Evolutionary conservation across 2,888 invertebrate species (phyloP), one percentile per base, ranked within the genome.

Genomic region (Drosophila dives): DNA sequence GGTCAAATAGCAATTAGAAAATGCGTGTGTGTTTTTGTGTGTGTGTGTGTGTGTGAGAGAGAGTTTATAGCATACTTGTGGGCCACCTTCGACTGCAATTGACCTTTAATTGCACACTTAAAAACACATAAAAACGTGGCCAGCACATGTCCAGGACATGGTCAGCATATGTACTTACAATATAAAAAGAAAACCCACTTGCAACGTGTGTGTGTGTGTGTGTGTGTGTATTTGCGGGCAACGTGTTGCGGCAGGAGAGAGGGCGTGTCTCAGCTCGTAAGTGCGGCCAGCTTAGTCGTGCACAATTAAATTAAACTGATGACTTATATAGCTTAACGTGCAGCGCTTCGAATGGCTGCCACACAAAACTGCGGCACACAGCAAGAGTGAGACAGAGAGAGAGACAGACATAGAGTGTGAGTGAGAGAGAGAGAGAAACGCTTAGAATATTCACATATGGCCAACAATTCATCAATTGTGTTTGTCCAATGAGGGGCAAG

Each of bases 41-140:
- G 11, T 40, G 23, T 45, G 29, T 51, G 38, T 38, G 55, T 54
- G 50, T 63, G 53, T 51, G 56, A 15, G 48, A 45, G 38, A 33
- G 17, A 73, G 68, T 66, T 81, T 77, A 78, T 78, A 81, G 81
- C 79, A 67, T 64, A 81, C 79, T 79, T 81, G 60, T 66, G 79
- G 50, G 64, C 66, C 80, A 80, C 75, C 82, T 82, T 80, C 65
- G 73, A 67, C 75, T 84, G 77, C 90, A 86, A 89, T 89, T 90
- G 89, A 90, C 85, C 90, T 89, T 89, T 86, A 90, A 86, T 86
- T 86, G 87, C 89, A 63, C 90, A 90, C 86, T 86, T 86, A 86
- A 86, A 90, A 89, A 85, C 76, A 86, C 89, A 86, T 86, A 90
- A 86, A 84, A 90, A 84, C 84, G 83, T 83, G 85, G 75, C 77